phyloP scores from a whole-genome alignment of 2,888 invertebrate genomes.

The Hyalella azteca region DNA sequence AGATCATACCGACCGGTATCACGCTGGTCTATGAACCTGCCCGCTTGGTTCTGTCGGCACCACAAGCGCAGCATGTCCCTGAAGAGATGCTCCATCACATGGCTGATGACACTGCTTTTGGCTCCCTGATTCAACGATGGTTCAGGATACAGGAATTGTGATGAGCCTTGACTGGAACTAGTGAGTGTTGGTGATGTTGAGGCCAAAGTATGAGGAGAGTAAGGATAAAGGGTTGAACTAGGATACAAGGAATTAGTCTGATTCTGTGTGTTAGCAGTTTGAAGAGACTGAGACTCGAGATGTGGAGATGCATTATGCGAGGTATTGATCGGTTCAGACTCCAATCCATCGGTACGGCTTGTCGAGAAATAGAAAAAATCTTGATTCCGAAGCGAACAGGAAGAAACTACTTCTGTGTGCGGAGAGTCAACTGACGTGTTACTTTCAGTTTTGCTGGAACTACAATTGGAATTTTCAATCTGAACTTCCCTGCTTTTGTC shows the following conservation, averaged over 20 bases:
- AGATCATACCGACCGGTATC: constrained; percentile 21
- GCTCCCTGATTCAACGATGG: constrained; percentile 19
- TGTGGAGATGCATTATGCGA: not conserved
- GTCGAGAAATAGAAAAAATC: no score
- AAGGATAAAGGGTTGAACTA: not conserved
- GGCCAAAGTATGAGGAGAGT: not conserved
- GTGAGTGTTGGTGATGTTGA: not conserved
- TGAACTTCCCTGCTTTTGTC: no score
- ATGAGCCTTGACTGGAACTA: not conserved
- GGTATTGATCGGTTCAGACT: not conserved
- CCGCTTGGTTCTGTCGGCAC: constrained; percentile 78
- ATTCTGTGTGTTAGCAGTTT: not conserved
- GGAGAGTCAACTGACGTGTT: no score
- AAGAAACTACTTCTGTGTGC: no score
- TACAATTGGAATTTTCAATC: no score
- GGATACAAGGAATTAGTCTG: not conserved
- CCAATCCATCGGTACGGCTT: no score
- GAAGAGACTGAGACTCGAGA: not conserved
- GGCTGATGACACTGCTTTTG: constrained; percentile 64
- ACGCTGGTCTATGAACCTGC: constrained; percentile 64
- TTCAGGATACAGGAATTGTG: not conserved
- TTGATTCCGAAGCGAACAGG: no score
- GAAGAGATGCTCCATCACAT: constrained; percentile 74
- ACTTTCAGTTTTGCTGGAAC: no score
- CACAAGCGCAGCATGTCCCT: constrained; percentile 82